Evolutionary conservation across 2,888 invertebrate genomes (phyloP).

Genomic region (Drosophila neotestacea): DNA sequence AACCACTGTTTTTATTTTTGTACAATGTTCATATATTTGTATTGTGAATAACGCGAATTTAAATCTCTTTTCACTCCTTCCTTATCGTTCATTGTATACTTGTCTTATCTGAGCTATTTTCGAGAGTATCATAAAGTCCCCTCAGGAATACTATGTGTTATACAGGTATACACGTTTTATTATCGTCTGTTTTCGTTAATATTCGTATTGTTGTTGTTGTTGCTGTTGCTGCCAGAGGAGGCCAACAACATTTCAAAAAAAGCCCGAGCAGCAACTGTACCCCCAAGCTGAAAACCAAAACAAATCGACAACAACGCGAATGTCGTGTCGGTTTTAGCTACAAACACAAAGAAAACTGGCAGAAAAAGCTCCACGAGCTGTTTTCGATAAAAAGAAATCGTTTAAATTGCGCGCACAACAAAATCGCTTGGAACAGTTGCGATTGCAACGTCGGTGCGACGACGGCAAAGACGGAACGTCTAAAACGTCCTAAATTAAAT

Average conservation of each 20-base stretch:
- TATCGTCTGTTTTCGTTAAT: conserved; percentile 43
- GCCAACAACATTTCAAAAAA: conserved; percentile 75
- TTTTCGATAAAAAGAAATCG: conserved; percentile 77
- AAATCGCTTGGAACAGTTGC: conserved; percentile 71
- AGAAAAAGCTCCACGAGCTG: conserved; percentile 66
- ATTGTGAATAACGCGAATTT: no score
- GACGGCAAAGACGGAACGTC: conserved; percentile 56
- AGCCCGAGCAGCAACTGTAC: conserved; percentile 74
- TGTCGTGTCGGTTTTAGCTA: conserved; percentile 25
- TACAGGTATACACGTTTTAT: conserved; percentile 37
- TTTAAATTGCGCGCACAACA: conserved; percentile 76
- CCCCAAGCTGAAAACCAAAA: conserved; percentile 67
- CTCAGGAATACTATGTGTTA: conserved; percentile 12
- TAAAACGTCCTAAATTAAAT: conserved; percentile 48
- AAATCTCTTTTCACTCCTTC: background rate
- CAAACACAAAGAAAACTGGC: conserved; percentile 51
- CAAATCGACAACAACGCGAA: conserved; percentile 59
- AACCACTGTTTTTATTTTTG: no score
- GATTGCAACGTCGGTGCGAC: conserved; percentile 69
- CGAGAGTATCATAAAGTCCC: conserved; percentile 29
- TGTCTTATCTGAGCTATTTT: conserved; percentile 11
- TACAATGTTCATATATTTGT: no score
- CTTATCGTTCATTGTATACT: conserved; percentile 3
- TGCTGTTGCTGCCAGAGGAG: conserved; percentile 50
- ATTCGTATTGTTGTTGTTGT: conserved; percentile 30